Evolutionary conservation across 2,113 vertebrate species (phyloP), one percentile per base, ranked within the genome.

Genomic region (Hystrix brachyura): DNA sequence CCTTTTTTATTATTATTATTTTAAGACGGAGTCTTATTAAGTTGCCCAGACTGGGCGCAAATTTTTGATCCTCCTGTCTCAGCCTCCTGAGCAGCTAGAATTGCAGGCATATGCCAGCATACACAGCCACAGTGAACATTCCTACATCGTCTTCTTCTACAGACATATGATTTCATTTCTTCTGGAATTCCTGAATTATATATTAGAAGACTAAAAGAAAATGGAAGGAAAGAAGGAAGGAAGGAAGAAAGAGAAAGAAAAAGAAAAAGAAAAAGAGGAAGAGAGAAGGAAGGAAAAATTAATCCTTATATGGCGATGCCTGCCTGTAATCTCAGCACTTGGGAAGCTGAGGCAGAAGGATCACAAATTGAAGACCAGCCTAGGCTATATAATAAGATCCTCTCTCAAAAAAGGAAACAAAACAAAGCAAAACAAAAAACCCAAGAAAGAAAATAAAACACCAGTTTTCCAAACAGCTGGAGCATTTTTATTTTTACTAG

Each of bases 181-280:
- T 86, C 92, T 80, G 59, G 32, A 84, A 97, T 76, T 92, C 29
- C 38, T 84, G 27, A 32, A 80, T 90, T 51, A 83, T 62, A 80
- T 79, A 23, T n/a, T 59, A 69, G 55, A 43, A 81, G 60, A 90
- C 67, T 90, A 62, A 51, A 78, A 53, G 48, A 32, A 78, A 78
- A 51, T 51, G 46, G 13, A 48, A 76, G 25, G 7, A 38, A 71
- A 19, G 13, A 25, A 48, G 12, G 3, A 29, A 27, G 12, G 46
- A 14, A 48, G 72, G 13, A 43, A 25, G 11, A 13, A 6, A 48
- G 12, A 57, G 55, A 57, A 43, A 7, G n/a, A 46, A 23, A 15
- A 48, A 38, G 71, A 27, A 25, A 19, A 19, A 43, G 32, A 15
- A 17, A 38, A n/a, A n/a, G 25, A 74, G 71, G 15, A 27, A 48